Evolutionary conservation across 2,888 invertebrate genomes (phyloP), one percentile per base, ranked within the genome.

Genomic region (Morinoia aosen): DNA sequence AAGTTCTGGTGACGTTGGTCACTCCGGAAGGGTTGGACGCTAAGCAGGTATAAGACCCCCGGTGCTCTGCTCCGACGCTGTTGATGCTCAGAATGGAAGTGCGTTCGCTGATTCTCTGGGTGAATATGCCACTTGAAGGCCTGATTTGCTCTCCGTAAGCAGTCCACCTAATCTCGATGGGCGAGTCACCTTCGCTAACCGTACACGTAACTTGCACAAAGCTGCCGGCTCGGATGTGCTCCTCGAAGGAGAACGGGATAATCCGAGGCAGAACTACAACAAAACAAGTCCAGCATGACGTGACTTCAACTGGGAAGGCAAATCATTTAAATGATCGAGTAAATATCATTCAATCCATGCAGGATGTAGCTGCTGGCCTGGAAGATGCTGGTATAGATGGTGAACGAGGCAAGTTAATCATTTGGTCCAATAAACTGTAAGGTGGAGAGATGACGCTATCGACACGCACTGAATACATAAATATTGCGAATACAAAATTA

Each of bases 161-260:
- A 95, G 97, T 97, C 97, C 97, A 97, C 95, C 96, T 96, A 16
- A 97, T 97, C 61, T 96, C 96, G 93, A 97, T 97, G 97, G 97
- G 97, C 58, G 97, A 97, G 96, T 97, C 97, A 39, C 97, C 97
- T 95, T 97, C 97, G n/a, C 97, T 97, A 10, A 97, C 97, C 95
- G 97, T 97, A 97, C 97, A 97, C 57, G 97, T 97, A 91, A 97
- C 96, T 96, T 97, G 97, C 91, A 98, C 98, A 97, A 98, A 98
- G 97, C 98, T 98, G 95, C 98, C 98, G 97, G 98, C 98, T 97
- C 98, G 98, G n/a, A 98, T 98, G 95, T 98, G 98, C 97, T 98
- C 98, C 97, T 98, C 98, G 97, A 98, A 98, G 97, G 98, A 97
- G 97, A 98, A 98, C 97, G 98, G 98, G 96, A 98, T 98, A 97